phyloP scores from a whole-genome alignment of 2,888 invertebrate species.

The Cenopis cana region DNA sequence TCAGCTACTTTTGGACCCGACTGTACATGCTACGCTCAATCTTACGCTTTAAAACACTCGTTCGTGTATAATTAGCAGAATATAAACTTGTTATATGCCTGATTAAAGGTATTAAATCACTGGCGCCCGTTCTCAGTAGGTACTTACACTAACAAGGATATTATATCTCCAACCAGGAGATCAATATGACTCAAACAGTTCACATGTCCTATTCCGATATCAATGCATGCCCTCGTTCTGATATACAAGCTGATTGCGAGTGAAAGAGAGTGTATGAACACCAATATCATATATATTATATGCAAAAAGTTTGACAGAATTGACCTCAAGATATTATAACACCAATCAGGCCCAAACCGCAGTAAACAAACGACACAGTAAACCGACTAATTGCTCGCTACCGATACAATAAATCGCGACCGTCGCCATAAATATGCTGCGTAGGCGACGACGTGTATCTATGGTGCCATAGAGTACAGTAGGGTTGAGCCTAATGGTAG shows the following conservation, averaged over 20 bases:
- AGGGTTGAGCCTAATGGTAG: constrained; percentile 18
- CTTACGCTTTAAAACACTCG: too few relatives aligned
- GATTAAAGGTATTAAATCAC: neutral
- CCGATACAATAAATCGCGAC: constrained; percentile 53
- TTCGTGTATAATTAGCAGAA: neutral
- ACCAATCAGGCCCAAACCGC: constrained; percentile 19
- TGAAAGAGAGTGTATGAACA: neutral
- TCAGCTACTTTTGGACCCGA: too few relatives aligned
- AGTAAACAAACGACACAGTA: constrained; percentile 46
- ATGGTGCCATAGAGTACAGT: constrained; percentile 47
- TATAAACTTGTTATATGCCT: neutral
- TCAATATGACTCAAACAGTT: neutral
- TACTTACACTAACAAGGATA: constrained; percentile 16
- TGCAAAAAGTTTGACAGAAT: neutral
- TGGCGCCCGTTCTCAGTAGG: neutral
- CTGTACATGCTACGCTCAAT: too few relatives aligned
- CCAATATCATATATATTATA: neutral
- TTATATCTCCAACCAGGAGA: constrained; percentile 26
- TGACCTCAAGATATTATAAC: constrained; percentile 8
- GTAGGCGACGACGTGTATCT: constrained; percentile 54
- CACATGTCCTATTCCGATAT: neutral
- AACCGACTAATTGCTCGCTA: constrained; percentile 57
- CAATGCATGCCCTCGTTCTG: neutral
- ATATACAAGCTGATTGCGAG: neutral
- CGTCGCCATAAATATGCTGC: constrained; percentile 55